These are phyloP conservation scores for Urocyon cinereoargenteus DNA, from an alignment of 2,797 vertebrate species.

Conservation along the genomic window DNA sequence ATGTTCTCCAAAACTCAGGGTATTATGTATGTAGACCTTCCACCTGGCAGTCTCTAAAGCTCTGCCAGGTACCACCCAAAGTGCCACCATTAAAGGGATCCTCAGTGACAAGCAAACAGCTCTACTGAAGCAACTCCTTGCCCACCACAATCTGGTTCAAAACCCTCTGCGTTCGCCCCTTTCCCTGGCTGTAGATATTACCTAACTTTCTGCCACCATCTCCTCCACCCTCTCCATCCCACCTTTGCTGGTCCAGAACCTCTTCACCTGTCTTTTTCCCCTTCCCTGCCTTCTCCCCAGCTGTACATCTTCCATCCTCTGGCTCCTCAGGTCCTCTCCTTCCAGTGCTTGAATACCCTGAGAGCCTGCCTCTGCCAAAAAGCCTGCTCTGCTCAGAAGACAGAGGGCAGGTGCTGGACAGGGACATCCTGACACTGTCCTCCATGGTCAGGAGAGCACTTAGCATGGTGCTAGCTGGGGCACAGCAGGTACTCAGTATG, in stretches of 20 bases:
- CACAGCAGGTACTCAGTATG: rapidly evolving
- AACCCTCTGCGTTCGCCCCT: background rate
- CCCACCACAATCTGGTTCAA: background rate
- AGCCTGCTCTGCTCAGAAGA: background rate
- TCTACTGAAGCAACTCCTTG: background rate
- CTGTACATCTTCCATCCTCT: too few relatives aligned
- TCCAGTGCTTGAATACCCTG: background rate
- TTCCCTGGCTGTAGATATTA: background rate
- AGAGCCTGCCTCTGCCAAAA: background rate
- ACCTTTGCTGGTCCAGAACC: background rate
- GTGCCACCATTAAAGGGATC: background rate
- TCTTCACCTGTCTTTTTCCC: background rate
- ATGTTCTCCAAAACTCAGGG: too few relatives aligned
- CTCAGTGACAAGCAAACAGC: background rate
- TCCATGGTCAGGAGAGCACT: background rate
- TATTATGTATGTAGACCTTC: background rate
- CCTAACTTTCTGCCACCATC: background rate
- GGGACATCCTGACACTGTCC: background rate
- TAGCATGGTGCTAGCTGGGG: rapidly evolving
- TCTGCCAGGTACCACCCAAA: background rate
- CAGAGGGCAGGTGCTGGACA: background rate
- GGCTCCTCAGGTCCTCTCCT: background rate
- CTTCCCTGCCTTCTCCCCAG: background rate
- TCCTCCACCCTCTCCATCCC: background rate
- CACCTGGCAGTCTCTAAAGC: background rate